Base-by-base conservation (phyloP, 2,797 vertebrate genomes). In the Hemibagrus guttatus region DNA sequence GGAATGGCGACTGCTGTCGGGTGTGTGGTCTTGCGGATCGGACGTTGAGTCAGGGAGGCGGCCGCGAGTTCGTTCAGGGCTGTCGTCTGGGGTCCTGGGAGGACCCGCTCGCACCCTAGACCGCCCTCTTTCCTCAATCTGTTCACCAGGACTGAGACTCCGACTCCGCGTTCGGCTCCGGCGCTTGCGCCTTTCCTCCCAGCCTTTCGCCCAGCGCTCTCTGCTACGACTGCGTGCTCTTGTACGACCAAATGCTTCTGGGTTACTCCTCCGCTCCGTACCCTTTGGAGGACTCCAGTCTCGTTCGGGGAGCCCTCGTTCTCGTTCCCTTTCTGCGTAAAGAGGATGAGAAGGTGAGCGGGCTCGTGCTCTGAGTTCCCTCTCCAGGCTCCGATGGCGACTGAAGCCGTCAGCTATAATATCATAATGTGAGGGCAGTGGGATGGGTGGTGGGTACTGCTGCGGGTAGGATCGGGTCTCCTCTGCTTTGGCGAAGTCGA, bases 401-500 rank as follows among this genome's bases (percentile, higher is more conserved):
- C 94, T 92, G 42, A 97, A 99, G 0, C 96, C 94, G 0, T 99
- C 98, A 0, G 96, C 92, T 0, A 98, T 94, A 21, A 97, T 91
- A 16, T 99, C 98, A 0, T 96, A 99, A 91, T 97, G 97, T 66
- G 97, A 88, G 0, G 96, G 96, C 2, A 96, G 94, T 91, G 95
- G 0, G 93, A 92, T 0, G 93, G 96, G 0, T 0, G 96, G 96
- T 90, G 95, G 97, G 93, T 98, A 97, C 66, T 96, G 97, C 12
- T 96, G 95, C 0, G 97, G 97, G 76, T 99, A 99, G 0, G 95
- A 93, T 2, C 98, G 96, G 0, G 93, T 89, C 89, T 99, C 98
- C 94, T 99, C 98, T 0, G 97, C 97, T 90, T 98, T 99, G 81
- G 98, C 98, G 85, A 99, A 99, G 93, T 99, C 98, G 83, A 99